These are phyloP conservation scores for Tethya wilhelma DNA, from an alignment of 37 sponge, comb jelly and placozoan genomes.

Conservation along the genomic window DNA sequence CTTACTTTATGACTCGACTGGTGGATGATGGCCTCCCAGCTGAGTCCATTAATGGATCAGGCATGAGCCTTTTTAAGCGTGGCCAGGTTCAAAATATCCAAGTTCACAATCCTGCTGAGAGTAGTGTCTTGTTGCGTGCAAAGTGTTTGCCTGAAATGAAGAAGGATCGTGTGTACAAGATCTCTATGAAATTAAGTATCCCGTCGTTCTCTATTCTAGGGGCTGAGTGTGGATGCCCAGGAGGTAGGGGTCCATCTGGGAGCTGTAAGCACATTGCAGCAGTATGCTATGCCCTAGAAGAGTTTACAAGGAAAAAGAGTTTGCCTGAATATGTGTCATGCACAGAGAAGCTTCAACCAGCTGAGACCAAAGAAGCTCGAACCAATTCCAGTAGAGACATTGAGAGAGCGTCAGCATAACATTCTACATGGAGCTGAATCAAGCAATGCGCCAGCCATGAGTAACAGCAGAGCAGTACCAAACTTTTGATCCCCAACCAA, in stretches of 20 bases:
- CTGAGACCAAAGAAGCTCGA: background rate
- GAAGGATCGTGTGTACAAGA: background rate
- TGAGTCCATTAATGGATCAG: conserved; percentile 43
- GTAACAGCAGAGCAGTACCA: background rate
- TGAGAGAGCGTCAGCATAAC: background rate
- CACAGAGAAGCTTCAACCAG: conserved; percentile 8
- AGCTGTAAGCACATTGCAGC: conserved; percentile 12
- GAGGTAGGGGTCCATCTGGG: background rate
- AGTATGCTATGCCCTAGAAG: background rate
- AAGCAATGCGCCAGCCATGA: background rate
- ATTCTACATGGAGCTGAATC: background rate
- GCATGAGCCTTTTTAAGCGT: conserved; percentile 40
- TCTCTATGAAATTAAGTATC: background rate
- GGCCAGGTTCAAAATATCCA: conserved; percentile 36
- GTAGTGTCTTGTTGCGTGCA: background rate
- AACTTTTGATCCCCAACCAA: background rate
- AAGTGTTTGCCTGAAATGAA: conserved; percentile 17
- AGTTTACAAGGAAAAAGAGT: background rate
- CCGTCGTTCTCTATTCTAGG: background rate
- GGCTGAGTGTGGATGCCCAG: conserved; percentile 18
- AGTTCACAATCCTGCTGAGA: background rate
- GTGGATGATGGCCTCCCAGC: conserved; percentile 22
- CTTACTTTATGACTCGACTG: conserved; percentile 29
- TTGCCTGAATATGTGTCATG: background rate
- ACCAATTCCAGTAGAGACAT: background rate